Percentiles rank a stretch among this genome's conserved stretches.
Conservation (phyloP, 2,888 invertebrate genomes). For the Eupelmus urozonus region DNA sequence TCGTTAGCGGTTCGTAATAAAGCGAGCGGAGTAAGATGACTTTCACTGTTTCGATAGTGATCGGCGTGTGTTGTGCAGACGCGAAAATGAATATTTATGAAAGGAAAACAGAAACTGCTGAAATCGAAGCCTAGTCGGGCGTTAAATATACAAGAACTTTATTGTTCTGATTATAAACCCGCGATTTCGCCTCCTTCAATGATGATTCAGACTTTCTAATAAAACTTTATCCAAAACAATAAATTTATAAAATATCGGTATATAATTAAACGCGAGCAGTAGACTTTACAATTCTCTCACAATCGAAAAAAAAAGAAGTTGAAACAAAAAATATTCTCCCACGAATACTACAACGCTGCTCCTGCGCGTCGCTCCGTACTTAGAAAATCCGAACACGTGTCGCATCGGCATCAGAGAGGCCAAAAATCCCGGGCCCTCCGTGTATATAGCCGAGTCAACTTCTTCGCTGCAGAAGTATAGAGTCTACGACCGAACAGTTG, state of each 20-base stretch:
- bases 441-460: no score
- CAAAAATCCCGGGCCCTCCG: not conserved
- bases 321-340: not conserved
- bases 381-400: slow-evolving; percentile 33
- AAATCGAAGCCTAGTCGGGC: not conserved
- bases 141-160: not conserved
- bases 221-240: not conserved
- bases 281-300: no score
- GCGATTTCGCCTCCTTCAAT: not conserved
- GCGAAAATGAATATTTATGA: slow-evolving; percentile 13
- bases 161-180: not conserved
- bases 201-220: not conserved
- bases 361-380: not conserved
- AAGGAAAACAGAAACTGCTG: not conserved
- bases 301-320: not conserved
- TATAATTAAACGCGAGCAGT: not conserved
- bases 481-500: slow-evolving; percentile 7
- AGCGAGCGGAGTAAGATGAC: not conserved
- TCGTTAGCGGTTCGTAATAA: not conserved
- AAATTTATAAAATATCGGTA: not conserved
- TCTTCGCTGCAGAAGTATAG: no score
- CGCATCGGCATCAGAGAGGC: not conserved
- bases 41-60: not conserved
- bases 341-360: not conserved
- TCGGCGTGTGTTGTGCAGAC: not conserved